Conservation (phyloP, 2,888 invertebrate species). For the Caenorhabditis doughertyi region DNA sequence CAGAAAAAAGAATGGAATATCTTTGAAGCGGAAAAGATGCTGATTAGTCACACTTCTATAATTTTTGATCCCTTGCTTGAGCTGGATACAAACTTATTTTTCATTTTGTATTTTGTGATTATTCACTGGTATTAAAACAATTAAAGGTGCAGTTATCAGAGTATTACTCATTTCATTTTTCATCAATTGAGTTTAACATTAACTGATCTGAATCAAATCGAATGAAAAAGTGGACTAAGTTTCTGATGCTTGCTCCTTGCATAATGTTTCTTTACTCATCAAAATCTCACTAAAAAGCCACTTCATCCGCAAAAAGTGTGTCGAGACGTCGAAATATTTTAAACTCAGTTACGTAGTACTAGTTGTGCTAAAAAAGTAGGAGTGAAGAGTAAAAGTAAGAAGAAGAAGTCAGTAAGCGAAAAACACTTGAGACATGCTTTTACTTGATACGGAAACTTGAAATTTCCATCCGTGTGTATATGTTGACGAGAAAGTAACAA, state of each 20-base stretch:
- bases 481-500: constrained; percentile 3
- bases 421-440: constrained; percentile 60
- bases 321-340: constrained; percentile 29
- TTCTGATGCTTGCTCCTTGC: too few relatives aligned
- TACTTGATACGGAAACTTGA: constrained; percentile 61
- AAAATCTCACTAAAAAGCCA: background rate
- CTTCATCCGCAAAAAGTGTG: background rate
- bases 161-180: too few relatives aligned
- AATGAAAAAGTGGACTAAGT: too few relatives aligned
- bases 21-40: constrained; percentile 12
- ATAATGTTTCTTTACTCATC: constrained; percentile 1
- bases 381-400: background rate
- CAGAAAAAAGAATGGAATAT: background rate
- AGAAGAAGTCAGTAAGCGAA: constrained; percentile 39
- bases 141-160: too few relatives aligned
- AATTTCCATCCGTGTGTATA: constrained; percentile 34
- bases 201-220: too few relatives aligned
- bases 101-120: background rate
- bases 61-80: constrained; percentile 15
- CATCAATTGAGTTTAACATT: too few relatives aligned
- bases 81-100: background rate
- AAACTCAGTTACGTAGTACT: constrained; percentile 56
- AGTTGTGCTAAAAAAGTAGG: constrained; percentile 9
- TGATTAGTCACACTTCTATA: constrained; percentile 41
- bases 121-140: background rate